These are phyloP conservation scores for Lasioglossum albipes DNA, from an alignment of 1,140 invertebrate species.

Conservation along the genomic window DNA sequence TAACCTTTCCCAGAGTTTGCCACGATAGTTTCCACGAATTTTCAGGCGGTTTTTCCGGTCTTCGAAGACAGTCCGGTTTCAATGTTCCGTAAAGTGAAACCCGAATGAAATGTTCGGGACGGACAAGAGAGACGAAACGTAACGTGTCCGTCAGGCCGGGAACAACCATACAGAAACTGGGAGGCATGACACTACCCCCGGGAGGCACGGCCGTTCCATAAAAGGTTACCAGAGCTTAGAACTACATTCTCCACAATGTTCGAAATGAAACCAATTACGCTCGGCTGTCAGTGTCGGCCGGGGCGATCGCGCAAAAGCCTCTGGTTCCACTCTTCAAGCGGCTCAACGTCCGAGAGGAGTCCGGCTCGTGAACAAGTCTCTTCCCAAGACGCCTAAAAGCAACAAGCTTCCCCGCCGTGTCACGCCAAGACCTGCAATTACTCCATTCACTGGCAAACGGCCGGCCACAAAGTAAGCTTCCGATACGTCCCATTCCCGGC, in stretches of 20 bases:
- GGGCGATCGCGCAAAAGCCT: slow-evolving; percentile 1
- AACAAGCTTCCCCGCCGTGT: slow-evolving; percentile 24
- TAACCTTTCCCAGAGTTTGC: too few species aligned
- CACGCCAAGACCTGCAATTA: slow-evolving; percentile 28
- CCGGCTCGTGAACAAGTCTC: slow-evolving; percentile 14
- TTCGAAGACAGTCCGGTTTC: too few species aligned
- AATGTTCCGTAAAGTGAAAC: too few species aligned
- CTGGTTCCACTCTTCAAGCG: slow-evolving; percentile 17
- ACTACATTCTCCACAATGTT: slow-evolving; percentile 21
- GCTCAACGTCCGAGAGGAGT: slow-evolving; percentile 1
- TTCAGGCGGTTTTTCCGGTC: too few species aligned
- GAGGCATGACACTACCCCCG: not conserved
- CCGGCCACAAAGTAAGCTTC: slow-evolving; percentile 29
- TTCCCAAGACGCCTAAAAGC: slow-evolving; percentile 8
- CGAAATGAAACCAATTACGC: slow-evolving; percentile 19
- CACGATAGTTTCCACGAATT: too few species aligned
- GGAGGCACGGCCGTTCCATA: slow-evolving; percentile 1
- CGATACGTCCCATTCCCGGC: slow-evolving; percentile 3
- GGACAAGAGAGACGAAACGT: not conserved
- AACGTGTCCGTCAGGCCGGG: not conserved
- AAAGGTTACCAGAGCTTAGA: slow-evolving; percentile 21
- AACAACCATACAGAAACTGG: not conserved
- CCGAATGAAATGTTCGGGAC: too few species aligned
- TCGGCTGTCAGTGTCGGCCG: slow-evolving; percentile 1
- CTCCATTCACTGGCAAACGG: slow-evolving; percentile 22